Percentiles rank a stretch among this genome's conserved stretches.
phyloP scores from a whole-genome alignment of 1,140 invertebrate species.

The Chionoecetes opilio region DNA sequence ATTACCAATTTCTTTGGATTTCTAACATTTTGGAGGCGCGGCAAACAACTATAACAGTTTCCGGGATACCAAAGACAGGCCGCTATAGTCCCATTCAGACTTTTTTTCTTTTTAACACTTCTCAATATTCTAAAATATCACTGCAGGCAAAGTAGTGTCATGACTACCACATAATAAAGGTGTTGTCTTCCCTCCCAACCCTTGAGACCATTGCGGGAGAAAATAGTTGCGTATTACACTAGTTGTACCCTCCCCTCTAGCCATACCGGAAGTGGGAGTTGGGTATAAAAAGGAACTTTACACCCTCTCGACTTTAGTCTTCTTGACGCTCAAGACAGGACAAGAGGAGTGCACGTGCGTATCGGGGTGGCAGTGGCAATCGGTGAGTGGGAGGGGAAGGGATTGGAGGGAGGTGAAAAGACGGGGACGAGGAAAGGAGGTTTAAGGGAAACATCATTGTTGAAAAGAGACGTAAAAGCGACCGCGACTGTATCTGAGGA shows the following conservation, averaged over 20 bases:
- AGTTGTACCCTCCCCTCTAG: conserved; percentile 23
- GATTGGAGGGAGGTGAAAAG: not conserved
- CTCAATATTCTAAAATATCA: not conserved
- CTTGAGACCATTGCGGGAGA: not conserved
- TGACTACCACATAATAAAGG: not conserved
- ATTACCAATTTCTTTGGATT: not conserved
- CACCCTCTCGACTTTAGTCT: conserved; percentile 61
- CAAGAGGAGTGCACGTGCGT: conserved; percentile 29
- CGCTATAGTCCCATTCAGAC: not conserved
- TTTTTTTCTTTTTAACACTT: not conserved
- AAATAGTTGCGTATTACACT: not conserved
- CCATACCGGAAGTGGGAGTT: conserved; percentile 56
- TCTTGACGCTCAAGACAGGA: conserved; percentile 63
- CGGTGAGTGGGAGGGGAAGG: not conserved
- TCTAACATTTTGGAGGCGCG: not conserved
- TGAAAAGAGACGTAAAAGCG: not conserved
- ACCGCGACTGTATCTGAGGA: not conserved
- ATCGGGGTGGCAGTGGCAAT: not conserved
- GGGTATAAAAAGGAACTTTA: conserved; percentile 64
- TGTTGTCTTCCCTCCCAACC: not conserved
- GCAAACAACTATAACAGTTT: not conserved
- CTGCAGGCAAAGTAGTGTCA: not conserved
- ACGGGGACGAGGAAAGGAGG: not conserved
- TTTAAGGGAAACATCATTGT: not conserved
- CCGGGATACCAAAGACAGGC: not conserved